Evolutionary conservation across 2,113 vertebrate genomes (phyloP).

Genomic region (Oreochromis aureus): DNA sequence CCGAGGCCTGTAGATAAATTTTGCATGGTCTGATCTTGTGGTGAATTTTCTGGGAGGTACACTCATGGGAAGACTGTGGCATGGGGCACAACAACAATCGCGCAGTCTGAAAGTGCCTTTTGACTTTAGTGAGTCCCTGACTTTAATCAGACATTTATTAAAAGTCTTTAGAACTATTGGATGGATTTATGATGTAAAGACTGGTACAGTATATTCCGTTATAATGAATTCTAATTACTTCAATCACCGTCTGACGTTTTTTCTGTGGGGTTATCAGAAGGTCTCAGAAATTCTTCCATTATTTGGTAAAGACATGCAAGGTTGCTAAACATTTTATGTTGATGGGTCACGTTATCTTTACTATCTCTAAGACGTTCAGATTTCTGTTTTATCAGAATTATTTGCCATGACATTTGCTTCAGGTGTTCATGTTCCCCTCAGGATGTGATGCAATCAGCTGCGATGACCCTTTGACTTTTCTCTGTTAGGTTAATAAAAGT

Average conservation of each 20-base stretch:
- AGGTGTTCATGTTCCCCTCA: background rate
- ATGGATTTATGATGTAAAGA: background rate
- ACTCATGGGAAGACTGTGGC: background rate
- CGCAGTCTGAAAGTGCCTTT: background rate
- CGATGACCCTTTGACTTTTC: background rate
- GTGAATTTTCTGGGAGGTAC: background rate
- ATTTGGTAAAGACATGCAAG: background rate
- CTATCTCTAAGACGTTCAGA: background rate
- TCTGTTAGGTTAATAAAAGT: background rate
- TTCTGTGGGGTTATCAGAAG: background rate
- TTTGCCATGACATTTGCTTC: background rate
- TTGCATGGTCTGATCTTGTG: background rate
- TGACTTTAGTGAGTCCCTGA: background rate
- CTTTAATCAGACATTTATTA: background rate
- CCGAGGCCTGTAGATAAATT: background rate
- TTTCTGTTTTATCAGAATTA: background rate
- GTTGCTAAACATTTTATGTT: background rate
- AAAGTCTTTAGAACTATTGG: background rate
- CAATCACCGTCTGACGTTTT: background rate
- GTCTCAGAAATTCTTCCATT: background rate
- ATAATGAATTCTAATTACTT: background rate
- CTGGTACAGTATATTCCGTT: background rate
- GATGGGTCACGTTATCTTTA: background rate
- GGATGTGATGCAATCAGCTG: background rate
- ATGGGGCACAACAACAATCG: background rate